These are phyloP conservation scores for Triops longicaudatus DNA, from an alignment of 1,140 invertebrate genomes.

Conservation along the genomic window DNA sequence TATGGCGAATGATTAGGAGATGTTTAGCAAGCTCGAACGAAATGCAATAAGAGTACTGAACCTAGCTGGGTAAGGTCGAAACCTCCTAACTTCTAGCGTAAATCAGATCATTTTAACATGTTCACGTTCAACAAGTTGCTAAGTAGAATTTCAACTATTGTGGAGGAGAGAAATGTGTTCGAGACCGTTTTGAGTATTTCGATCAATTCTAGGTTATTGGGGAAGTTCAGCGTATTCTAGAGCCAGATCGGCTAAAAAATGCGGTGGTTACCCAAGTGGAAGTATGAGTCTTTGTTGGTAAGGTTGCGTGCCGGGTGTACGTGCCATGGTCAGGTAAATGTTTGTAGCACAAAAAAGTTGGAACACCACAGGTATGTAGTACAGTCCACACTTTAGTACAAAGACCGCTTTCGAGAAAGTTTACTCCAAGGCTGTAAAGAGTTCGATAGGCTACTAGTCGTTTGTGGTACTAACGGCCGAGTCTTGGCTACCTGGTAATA, in stretches of 20 bases:
- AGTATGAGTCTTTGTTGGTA: conserved; percentile 21
- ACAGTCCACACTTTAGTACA: neutral
- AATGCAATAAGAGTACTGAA: too few species aligned
- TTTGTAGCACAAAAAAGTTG: neutral
- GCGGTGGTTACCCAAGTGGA: conserved; percentile 8
- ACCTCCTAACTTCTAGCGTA: too few species aligned
- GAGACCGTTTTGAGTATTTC: too few species aligned
- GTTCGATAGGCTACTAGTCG: neutral
- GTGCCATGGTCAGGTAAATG: neutral
- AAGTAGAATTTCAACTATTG: too few species aligned
- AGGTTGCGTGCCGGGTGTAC: neutral
- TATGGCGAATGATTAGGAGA: too few species aligned
- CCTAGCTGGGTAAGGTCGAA: too few species aligned
- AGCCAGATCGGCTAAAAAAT: neutral
- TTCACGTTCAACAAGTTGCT: too few species aligned
- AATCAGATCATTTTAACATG: too few species aligned
- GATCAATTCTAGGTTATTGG: too few species aligned
- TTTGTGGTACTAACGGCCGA: neutral
- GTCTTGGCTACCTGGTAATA: neutral
- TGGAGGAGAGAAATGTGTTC: too few species aligned
- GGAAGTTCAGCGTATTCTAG: too few species aligned
- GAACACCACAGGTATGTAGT: neutral
- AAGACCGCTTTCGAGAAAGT: neutral
- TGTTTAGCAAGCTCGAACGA: too few species aligned
- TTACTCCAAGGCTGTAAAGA: neutral